These are phyloP conservation scores for Eupeodes latifasciatus DNA, from an alignment of 2,888 invertebrate genomes.

Conservation along the genomic window DNA sequence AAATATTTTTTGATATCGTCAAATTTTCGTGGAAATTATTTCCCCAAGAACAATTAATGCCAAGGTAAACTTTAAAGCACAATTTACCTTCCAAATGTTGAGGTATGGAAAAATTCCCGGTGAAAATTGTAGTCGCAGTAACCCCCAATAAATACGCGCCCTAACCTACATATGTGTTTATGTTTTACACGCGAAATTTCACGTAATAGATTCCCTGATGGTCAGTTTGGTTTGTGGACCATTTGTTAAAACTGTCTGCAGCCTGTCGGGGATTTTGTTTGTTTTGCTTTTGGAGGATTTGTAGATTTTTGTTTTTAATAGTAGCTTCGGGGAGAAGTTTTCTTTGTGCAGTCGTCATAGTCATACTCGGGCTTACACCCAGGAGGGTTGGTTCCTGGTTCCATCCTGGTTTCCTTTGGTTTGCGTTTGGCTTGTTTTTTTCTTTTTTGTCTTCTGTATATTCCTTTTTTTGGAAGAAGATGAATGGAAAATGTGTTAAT, in stretches of 20 bases:
- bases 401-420: not conserved
- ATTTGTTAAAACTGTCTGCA: conserved; percentile 70
- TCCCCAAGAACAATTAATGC: too few species aligned
- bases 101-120: too few species aligned
- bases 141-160: not conserved
- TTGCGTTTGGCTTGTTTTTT: conserved; percentile 2
- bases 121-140: too few species aligned
- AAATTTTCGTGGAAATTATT: too few species aligned
- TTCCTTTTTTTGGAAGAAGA: conserved; percentile 58
- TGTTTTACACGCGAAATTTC: conserved; percentile 23
- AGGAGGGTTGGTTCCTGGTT: not conserved
- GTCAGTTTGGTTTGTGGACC: conserved; percentile 63
- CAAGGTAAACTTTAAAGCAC: too few species aligned
- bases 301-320: conserved; percentile 61
- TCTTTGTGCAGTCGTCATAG: conserved; percentile 34
- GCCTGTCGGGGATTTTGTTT: conserved; percentile 58
- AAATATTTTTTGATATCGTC: too few species aligned
- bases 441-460: not conserved
- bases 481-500: conserved; percentile 76
- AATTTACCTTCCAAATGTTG: too few species aligned
- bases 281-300: conserved; percentile 67
- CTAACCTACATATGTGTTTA: not conserved
- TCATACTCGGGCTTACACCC: not conserved
- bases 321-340: conserved; percentile 23
- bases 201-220: conserved; percentile 55